These are phyloP conservation scores for Leucoraja erinaceus DNA, from an alignment of 2,113 vertebrate species.

Conservation along the genomic window DNA sequence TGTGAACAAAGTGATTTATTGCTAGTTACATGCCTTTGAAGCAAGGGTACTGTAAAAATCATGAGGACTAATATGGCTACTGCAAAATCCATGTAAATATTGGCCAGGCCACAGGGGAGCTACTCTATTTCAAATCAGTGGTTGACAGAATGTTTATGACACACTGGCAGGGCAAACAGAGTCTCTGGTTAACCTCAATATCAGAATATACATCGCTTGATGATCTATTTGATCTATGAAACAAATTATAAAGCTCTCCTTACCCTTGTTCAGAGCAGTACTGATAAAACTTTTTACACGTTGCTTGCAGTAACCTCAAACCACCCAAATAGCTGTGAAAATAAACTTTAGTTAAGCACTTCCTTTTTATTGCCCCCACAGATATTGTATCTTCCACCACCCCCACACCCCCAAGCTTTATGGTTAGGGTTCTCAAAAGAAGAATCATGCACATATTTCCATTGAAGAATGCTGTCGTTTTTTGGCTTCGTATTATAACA, in stretches of 20 bases:
- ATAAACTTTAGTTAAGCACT: not conserved
- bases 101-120: not conserved
- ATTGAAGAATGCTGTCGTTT: not conserved
- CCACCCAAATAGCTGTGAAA: constrained; percentile 64
- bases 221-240: not conserved
- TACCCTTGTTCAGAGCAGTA: constrained; percentile 72
- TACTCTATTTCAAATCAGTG: not conserved
- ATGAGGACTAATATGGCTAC: not conserved
- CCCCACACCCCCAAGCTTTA: too few relatives aligned
- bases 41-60: not conserved
- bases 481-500: not conserved
- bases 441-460: not conserved
- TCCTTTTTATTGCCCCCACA: not conserved
- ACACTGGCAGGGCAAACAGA: not conserved
- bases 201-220: not conserved
- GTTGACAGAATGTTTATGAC: not conserved
- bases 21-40: not conserved
- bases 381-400: too few relatives aligned
- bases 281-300: constrained; percentile 75
- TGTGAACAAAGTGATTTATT: not conserved
- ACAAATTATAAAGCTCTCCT: constrained; percentile 41
- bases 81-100: not conserved
- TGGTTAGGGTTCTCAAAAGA: too few relatives aligned
- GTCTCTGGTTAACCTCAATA: not conserved
- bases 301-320: constrained; percentile 67